These are phyloP conservation scores for Ostrea edulis DNA, from an alignment of 1,140 invertebrate genomes.

Conservation along the genomic window DNA sequence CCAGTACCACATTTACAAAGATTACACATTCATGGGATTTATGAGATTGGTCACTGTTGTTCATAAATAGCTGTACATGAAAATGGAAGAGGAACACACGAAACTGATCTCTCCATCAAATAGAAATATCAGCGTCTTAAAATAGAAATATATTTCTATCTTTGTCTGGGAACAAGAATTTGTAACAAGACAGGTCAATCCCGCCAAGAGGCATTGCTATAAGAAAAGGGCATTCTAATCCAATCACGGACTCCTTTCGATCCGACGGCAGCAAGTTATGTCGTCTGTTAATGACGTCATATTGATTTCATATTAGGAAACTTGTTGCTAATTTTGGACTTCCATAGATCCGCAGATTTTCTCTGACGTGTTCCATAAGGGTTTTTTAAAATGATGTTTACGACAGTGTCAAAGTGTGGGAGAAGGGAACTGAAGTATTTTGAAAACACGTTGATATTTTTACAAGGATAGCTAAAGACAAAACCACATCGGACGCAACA, in stretches of 20 bases:
- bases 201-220: neutral
- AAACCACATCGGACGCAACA: neutral
- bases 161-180: neutral
- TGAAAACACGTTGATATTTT: neutral
- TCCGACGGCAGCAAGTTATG: neutral
- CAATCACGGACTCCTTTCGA: neutral
- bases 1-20: too few species aligned
- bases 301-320: neutral
- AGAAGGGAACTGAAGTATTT: neutral
- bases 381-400: too few species aligned
- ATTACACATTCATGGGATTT: too few species aligned
- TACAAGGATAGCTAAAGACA: too few species aligned
- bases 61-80: too few species aligned
- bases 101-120: too few species aligned
- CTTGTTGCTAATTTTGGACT: neutral
- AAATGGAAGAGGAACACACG: too few species aligned
- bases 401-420: too few species aligned
- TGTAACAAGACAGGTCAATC: neutral
- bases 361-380: neutral
- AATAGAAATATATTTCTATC: neutral
- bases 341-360: neutral
- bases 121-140: too few species aligned
- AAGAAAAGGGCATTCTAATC: neutral
- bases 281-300: constrained; percentile 14
- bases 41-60: too few species aligned